Evolutionary conservation across 2,888 invertebrate genomes (phyloP).

Genomic region (Chymomyza amoena): DNA sequence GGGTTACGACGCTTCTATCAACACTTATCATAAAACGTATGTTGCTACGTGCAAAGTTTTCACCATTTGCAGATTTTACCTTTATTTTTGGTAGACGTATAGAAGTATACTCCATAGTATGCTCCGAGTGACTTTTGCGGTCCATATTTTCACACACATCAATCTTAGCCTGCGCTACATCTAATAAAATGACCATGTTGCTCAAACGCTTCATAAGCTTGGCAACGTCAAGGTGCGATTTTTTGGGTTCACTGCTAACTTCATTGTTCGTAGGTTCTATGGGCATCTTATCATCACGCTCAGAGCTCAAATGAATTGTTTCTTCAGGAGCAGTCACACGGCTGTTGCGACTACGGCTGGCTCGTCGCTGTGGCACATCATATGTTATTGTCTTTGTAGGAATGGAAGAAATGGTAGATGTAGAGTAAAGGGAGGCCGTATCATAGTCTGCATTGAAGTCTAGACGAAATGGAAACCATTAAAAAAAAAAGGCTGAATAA

Average conservation of each 20-base stretch:
- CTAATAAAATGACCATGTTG: constrained; percentile 47
- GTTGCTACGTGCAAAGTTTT: constrained; percentile 64
- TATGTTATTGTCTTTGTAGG: constrained; percentile 18
- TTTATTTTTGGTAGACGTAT: constrained; percentile 59
- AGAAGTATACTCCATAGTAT: constrained; percentile 49
- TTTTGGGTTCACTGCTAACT: background rate
- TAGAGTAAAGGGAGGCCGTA: background rate
- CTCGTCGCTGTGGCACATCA: constrained; percentile 37
- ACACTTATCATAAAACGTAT: constrained; percentile 49
- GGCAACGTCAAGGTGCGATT: constrained; percentile 4
- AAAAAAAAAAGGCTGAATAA: too few species aligned
- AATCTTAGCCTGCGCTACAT: constrained; percentile 56
- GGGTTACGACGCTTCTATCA: constrained; percentile 24
- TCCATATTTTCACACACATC: constrained; percentile 54
- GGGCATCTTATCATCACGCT: constrained; percentile 73
- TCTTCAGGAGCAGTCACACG: constrained; percentile 73
- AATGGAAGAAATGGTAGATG: constrained; percentile 28
- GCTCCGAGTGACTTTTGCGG: constrained; percentile 17
- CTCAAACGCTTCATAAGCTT: constrained; percentile 32
- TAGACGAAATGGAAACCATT: background rate
- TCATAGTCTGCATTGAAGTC: background rate
- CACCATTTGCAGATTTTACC: constrained; percentile 63
- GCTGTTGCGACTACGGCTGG: constrained; percentile 63
- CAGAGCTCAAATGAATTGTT: constrained; percentile 78
- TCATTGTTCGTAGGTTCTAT: background rate